A percentile compares a stretch with the other conserved stretches of the same genome.
Evolutionary conservation across 2,888 invertebrate genomes (phyloP).

Genomic region (Stenoptilia bipunctidactyla): DNA sequence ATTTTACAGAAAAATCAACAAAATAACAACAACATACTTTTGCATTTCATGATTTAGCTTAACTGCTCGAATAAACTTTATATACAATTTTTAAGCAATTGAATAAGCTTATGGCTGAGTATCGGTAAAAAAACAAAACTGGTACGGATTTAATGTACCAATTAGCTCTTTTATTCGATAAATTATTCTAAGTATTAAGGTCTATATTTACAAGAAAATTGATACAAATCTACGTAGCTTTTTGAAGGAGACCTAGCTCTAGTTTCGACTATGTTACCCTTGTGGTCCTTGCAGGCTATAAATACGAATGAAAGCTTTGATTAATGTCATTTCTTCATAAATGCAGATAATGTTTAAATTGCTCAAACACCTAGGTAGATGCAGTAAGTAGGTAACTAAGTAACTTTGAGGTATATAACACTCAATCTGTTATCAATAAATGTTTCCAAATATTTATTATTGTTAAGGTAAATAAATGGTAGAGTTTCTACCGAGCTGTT

Average conservation of each 20-base stretch:
- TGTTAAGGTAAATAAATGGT: no score
- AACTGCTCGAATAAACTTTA: conserved; percentile 1
- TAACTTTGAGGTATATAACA: no score
- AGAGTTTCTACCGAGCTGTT: no score
- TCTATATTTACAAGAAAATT: conserved; percentile 1
- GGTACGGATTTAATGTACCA: neutral
- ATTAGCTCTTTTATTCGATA: neutral
- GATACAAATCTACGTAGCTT: neutral
- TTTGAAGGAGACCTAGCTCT: neutral
- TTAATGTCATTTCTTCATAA: no score
- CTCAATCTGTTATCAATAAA: no score
- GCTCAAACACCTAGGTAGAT: no score
- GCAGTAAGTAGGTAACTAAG: no score
- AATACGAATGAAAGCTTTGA: no score
- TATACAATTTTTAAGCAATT: conserved; percentile 3
- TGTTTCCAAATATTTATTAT: no score
- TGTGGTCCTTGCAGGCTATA: no score
- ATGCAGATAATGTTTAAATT: no score
- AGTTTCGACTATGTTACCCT: no score
- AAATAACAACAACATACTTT: conserved; percentile 1
- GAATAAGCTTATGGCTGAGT: neutral
- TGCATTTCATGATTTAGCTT: neutral
- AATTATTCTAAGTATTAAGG: neutral
- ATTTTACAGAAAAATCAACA: neutral
- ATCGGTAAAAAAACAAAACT: neutral